A percentile compares a stretch with the other conserved stretches of the same genome.
Evolutionary conservation across 2,888 invertebrate species (phyloP).

Genomic region (Oxytorus armatus): DNA sequence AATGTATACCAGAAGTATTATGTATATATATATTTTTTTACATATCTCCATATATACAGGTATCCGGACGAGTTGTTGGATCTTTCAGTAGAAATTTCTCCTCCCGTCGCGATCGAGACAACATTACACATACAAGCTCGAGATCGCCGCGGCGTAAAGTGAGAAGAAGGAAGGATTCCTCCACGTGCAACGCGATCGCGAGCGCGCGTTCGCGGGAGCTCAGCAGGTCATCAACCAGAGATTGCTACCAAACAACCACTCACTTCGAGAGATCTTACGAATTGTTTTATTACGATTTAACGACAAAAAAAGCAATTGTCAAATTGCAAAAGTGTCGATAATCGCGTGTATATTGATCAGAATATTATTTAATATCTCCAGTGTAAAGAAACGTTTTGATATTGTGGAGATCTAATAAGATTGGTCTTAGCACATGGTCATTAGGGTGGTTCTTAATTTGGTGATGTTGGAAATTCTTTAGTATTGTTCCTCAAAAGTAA

Average conservation of each 20-base stretch:
- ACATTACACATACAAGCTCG: constrained; percentile 18
- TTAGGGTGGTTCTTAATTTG: too few relatives aligned
- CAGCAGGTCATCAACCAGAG: constrained; percentile 39
- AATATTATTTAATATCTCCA: too few relatives aligned
- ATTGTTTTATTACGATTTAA: constrained; percentile 8
- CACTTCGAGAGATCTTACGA: not conserved
- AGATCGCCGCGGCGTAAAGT: not conserved
- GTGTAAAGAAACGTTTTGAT: too few relatives aligned
- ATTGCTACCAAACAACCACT: constrained; percentile 25
- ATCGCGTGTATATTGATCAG: too few relatives aligned
- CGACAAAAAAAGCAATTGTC: constrained; percentile 7
- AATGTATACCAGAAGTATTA: too few relatives aligned
- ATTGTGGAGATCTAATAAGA: too few relatives aligned
- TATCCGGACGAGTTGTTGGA: constrained; percentile 9
- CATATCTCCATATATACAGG: not conserved
- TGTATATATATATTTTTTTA: constrained; percentile 14
- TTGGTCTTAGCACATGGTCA: too few relatives aligned
- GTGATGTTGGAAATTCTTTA: too few relatives aligned
- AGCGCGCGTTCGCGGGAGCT: constrained; percentile 17
- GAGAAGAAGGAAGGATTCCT: constrained; percentile 48
- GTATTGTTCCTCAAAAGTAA: too few relatives aligned
- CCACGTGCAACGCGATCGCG: constrained; percentile 39
- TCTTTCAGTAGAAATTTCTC: constrained; percentile 53
- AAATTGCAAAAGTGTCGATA: not conserved
- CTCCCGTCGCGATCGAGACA: constrained; percentile 28